Base-by-base conservation (phyloP, 2,888 invertebrate genomes). In the Phengaris alcon region DNA sequence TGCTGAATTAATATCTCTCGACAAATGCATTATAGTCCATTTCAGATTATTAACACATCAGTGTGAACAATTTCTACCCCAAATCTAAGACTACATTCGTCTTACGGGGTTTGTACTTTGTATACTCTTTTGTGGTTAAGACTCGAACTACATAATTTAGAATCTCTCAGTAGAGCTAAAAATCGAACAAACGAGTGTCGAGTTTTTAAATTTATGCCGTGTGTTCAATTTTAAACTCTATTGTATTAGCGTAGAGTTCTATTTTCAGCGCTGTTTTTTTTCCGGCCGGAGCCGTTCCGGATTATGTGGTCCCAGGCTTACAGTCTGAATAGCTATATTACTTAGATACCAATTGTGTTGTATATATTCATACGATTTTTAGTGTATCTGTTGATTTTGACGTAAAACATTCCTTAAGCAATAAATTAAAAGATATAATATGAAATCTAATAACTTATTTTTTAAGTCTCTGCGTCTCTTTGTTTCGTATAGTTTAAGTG, bases 291-390 rank as follows among this genome's bases (percentile, higher is more conserved):
- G 35, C 0, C 1, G 3, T 35, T 35, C 35, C 35, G 4, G 35
- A 35, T 35, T 35, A 35, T 35, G 3, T 35, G 4, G 35, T 35
- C 35, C 35, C 35, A 35, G 35, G 35, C 35, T 35, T 3, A 2
- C 52, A 64, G 2, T 44, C 35, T 13, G 7, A 64, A 6, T 12
- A 4, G 12, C 64, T 35, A 64, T 70, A 75, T 70, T 57, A 68
- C 52, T 12, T 75, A 75, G 69, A 70, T 75, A 70, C 70, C 75
- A 57, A 75, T 54, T 72, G 15, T 52, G 22, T 70, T 70, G 69
- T 75, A 75, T 22, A 75, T 70, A 75, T 70, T 75, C 48, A 75
- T 75, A 75, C 13, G 13, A 70, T 15, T 70, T 75, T 73, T 13
- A 35, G 64, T 64, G 35, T 44, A 64, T 73, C 10, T 55, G 22